Evolutionary conservation across 2,113 vertebrate species (phyloP).

Genomic region (Nesogale talazaci): DNA sequence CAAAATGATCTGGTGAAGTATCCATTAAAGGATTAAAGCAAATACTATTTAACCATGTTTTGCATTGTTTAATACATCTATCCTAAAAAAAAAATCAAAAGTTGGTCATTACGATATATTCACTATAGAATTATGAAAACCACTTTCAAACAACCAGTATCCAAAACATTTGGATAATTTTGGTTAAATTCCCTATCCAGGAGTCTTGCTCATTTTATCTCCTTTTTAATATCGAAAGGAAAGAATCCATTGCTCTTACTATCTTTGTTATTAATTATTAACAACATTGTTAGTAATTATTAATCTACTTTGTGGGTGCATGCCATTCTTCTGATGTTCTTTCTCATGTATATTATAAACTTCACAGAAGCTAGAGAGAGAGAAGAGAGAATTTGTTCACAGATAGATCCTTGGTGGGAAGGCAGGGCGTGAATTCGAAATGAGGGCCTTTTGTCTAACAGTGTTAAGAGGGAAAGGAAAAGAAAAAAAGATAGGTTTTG

Average conservation of each 20-base stretch:
- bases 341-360: slow-evolving; percentile 2
- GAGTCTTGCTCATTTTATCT: slow-evolving; percentile 1
- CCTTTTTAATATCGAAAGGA: slow-evolving; percentile 6
- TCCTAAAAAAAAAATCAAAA: background rate
- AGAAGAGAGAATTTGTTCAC: slow-evolving; percentile 6
- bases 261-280: slow-evolving; percentile 28
- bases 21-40: slow-evolving; percentile 3
- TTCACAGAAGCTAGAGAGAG: slow-evolving; percentile 30
- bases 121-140: no score
- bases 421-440: background rate
- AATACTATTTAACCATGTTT: background rate
- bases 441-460: slow-evolving; percentile 26
- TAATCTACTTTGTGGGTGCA: background rate
- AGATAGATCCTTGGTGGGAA: slow-evolving; percentile 53
- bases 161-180: slow-evolving; percentile 22
- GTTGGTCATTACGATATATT: no score
- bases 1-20: background rate
- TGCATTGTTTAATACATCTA: background rate
- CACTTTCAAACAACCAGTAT: background rate
- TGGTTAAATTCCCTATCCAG: background rate
- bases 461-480: slow-evolving; percentile 56
- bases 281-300: slow-evolving; percentile 49
- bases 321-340: background rate
- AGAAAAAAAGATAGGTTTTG: background rate
- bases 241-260: slow-evolving; percentile 14